Evolutionary conservation across 2,888 invertebrate species (phyloP).

Genomic region (Uloborus plumipes): DNA sequence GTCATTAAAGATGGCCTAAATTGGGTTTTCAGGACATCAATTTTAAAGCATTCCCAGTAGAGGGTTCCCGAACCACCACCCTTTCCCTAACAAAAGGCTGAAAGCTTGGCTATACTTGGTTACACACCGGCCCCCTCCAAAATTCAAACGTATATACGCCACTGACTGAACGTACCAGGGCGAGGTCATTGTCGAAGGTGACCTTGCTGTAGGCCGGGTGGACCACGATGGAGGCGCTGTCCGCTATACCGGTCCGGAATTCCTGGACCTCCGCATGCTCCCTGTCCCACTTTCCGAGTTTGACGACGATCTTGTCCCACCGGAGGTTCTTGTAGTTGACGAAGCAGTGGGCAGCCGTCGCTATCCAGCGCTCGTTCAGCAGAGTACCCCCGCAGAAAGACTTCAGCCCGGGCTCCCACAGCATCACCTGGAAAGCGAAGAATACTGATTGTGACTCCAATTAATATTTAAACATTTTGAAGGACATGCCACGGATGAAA

Average conservation of each 20-base stretch:
- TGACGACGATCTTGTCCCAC: conserved; percentile 63
- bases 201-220: conserved; percentile 66
- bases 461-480: no score
- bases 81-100: no score
- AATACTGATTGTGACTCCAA: no score
- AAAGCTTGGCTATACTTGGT: no score
- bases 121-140: no score
- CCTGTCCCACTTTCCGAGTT: conserved; percentile 68
- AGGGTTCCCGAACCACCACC: no score
- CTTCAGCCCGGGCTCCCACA: conserved; percentile 67
- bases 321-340: conserved; percentile 24
- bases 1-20: no score
- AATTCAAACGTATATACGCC: no score
- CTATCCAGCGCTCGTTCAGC: conserved; percentile 67
- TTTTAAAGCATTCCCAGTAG: no score
- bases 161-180: conserved; percentile 65
- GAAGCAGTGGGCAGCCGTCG: conserved; percentile 69
- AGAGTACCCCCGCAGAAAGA: conserved; percentile 68
- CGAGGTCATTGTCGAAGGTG: conserved; percentile 68
- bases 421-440: conserved; percentile 67
- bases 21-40: no score
- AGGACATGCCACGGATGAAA: no score
- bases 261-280: conserved; percentile 65
- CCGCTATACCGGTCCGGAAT: conserved; percentile 59
- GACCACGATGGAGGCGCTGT: conserved; percentile 58